Evolutionary conservation across 2,113 vertebrate species (phyloP).

Genomic region (Alethe castanea): DNA sequence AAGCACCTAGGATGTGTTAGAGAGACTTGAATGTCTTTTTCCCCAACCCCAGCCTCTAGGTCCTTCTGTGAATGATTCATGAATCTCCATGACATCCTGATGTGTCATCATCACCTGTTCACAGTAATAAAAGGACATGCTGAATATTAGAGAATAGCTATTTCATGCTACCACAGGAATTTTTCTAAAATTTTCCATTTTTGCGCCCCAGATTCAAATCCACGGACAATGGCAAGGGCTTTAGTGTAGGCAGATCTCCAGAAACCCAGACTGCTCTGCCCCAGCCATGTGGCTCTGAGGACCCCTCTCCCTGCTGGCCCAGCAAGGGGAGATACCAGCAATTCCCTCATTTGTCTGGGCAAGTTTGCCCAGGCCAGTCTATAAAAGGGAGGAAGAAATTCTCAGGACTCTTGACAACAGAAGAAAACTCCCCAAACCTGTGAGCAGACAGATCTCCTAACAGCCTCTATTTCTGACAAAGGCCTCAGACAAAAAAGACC

Average conservation of each 20-base stretch:
- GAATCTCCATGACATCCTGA: neutral
- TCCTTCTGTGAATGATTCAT: neutral
- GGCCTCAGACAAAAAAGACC: neutral
- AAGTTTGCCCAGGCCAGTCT: neutral
- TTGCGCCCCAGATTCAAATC: neutral
- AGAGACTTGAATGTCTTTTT: neutral
- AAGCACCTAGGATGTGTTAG: neutral
- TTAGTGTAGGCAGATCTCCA: neutral
- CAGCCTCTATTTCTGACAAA: conserved; percentile 7
- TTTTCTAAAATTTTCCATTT: neutral
- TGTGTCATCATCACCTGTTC: neutral
- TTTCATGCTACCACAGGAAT: neutral
- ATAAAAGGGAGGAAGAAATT: neutral
- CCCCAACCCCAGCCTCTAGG: neutral
- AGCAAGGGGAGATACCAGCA: neutral
- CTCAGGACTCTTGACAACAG: neutral
- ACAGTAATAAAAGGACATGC: rapidly evolving
- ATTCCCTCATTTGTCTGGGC: neutral
- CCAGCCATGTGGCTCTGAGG: neutral
- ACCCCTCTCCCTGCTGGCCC: neutral
- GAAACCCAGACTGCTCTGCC: neutral
- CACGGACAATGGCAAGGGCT: neutral
- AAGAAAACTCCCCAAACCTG: neutral
- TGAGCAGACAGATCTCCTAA: neutral
- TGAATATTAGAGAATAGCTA: neutral